Evolutionary conservation across 1,140 invertebrate genomes (phyloP).

Genomic region (Idris sp.): DNA sequence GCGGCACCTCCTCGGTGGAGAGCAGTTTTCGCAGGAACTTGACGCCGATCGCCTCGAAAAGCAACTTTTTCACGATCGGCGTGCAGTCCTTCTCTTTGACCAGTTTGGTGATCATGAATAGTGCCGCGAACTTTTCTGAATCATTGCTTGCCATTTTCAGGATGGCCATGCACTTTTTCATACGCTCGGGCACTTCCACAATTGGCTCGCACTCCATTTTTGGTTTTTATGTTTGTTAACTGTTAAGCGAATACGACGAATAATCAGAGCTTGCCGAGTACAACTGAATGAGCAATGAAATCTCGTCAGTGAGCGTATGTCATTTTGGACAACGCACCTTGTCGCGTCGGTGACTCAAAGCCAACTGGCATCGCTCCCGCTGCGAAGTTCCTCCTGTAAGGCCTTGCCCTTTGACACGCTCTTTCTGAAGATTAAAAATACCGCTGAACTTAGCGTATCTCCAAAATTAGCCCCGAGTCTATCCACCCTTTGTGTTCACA

Average conservation of each 20-base stretch:
- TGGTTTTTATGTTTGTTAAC: no score
- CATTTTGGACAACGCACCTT: conserved; percentile 50
- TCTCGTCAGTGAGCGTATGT: conserved; percentile 32
- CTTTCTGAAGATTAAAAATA: conserved; percentile 69
- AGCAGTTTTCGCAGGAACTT: conserved; percentile 89
- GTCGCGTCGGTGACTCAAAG: conserved; percentile 59
- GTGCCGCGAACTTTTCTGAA: conserved; percentile 93
- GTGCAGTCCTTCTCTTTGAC: conserved; percentile 89
- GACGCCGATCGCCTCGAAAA: conserved; percentile 93
- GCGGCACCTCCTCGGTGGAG: conserved; percentile 84
- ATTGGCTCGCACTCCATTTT: conserved; percentile 59
- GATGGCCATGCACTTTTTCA: conserved; percentile 88
- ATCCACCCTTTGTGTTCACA: conserved; percentile 49
- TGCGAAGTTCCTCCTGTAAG: conserved; percentile 63
- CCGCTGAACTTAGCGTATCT: conserved; percentile 42
- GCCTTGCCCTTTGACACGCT: conserved; percentile 77
- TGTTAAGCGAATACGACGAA: no score
- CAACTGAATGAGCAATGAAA: conserved; percentile 25
- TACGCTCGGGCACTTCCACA: conserved; percentile 82
- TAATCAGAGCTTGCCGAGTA: no score
- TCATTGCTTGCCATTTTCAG: conserved; percentile 88
- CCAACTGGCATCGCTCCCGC: conserved; percentile 74
- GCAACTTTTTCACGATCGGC: conserved; percentile 83
- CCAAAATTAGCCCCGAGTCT: conserved; percentile 60
- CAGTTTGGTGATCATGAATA: conserved; percentile 93